Evolutionary conservation across 2,113 vertebrate genomes (phyloP).

Genomic region (Pholis gunnellus): DNA sequence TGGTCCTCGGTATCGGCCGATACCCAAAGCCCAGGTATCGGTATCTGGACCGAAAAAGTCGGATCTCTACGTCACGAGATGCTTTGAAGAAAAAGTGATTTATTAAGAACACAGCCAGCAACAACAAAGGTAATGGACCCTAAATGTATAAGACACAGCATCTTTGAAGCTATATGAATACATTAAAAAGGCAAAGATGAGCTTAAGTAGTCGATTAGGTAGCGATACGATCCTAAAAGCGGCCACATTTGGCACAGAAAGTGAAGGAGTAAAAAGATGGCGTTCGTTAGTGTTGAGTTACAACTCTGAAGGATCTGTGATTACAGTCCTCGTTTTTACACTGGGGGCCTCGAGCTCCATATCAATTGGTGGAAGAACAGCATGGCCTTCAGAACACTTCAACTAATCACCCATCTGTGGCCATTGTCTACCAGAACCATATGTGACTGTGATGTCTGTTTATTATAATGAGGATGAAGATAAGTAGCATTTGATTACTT

Average conservation of each 20-base stretch:
- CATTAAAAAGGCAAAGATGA: conserved; percentile 16
- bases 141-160: conserved; percentile 47
- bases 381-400: conserved; percentile 71
- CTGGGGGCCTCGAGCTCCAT: conserved; percentile 43
- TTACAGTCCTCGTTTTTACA: conserved; percentile 66
- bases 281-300: conserved; percentile 45
- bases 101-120: conserved; percentile 55
- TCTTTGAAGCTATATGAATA: conserved; percentile 42
- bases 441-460: conserved; percentile 71
- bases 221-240: conserved; percentile 19
- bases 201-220: conserved; percentile 7
- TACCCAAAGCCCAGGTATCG: neutral
- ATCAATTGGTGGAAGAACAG: conserved; percentile 61
- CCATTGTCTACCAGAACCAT: conserved; percentile 72
- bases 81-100: conserved; percentile 46
- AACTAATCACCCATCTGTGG: conserved; percentile 79
- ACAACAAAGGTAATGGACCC: conserved; percentile 49
- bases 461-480: conserved; percentile 76
- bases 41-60: neutral
- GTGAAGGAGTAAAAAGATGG: conserved; percentile 32
- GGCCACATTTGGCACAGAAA: conserved; percentile 14
- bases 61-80: neutral
- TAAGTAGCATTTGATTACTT: conserved; percentile 79
- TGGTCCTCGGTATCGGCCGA: neutral
- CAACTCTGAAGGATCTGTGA: conserved; percentile 67